Percentiles rank a stretch among this genome's conserved stretches.
Conservation (phyloP, 2,888 invertebrate species). For the Lasius fuliginosus region DNA sequence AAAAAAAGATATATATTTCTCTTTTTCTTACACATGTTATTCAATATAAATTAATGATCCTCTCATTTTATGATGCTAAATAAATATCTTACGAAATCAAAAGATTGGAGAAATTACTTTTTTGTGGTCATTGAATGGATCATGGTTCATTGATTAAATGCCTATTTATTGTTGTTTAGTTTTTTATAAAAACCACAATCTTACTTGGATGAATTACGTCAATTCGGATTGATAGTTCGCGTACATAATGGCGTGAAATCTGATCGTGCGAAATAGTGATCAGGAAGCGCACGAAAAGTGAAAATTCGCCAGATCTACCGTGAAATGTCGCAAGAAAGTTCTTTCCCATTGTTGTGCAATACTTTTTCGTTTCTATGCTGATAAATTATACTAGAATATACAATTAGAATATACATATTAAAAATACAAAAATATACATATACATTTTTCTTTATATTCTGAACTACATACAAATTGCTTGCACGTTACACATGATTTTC, state of each 20-base stretch:
- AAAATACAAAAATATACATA: neutral
- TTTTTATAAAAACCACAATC: conserved; percentile 23
- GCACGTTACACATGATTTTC: neutral
- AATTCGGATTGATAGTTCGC: conserved; percentile 56
- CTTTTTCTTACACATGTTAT: neutral
- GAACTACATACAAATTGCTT: neutral
- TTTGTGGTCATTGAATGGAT: conserved; percentile 16
- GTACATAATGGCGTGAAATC: conserved; percentile 69
- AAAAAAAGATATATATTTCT: neutral
- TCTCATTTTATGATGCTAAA: neutral
- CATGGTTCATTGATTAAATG: conserved; percentile 30
- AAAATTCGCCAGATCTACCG: conserved; percentile 53
- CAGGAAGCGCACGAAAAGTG: conserved; percentile 63
- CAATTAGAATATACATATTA: neutral
- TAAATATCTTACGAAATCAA: conserved; percentile 7
- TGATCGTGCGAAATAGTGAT: conserved; percentile 50
- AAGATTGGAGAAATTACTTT: conserved; percentile 30
- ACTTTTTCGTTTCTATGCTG: neutral
- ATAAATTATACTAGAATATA: neutral
- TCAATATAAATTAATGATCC: neutral
- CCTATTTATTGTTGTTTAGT: conserved; percentile 32
- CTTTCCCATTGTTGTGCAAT: conserved; percentile 22
- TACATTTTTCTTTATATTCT: neutral
- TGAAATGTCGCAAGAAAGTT: conserved; percentile 47
- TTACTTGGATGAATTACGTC: conserved; percentile 55